Conservation (phyloP, 2,113 vertebrate species). For the Hucho hucho region DNA sequence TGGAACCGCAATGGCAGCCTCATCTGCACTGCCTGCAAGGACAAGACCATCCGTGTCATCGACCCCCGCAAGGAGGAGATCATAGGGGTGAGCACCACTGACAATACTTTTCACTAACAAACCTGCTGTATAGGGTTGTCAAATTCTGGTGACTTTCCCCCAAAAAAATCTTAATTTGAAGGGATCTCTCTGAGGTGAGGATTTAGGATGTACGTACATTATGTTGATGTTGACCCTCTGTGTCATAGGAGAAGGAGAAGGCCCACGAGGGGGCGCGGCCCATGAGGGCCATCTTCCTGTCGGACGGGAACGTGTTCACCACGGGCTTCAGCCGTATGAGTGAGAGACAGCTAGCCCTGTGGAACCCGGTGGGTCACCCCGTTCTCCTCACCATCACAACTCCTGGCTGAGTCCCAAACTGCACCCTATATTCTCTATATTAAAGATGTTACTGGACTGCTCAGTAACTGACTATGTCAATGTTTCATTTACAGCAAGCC, state of each 20-base stretch:
- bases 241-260: conserved; percentile 89
- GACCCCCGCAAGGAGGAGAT: conserved; percentile 88
- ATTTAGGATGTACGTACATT: too few species aligned
- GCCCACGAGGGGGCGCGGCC: conserved; percentile 92
- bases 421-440: conserved; percentile 37
- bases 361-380: conserved; percentile 80
- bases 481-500: conserved; percentile 75
- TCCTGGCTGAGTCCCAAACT: too few species aligned
- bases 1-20: conserved; percentile 95
- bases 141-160: too few species aligned
- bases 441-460: neutral
- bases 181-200: too few species aligned
- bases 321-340: conserved; percentile 98
- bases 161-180: too few species aligned
- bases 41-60: conserved; percentile 91
- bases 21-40: conserved; percentile 94
- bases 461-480: neutral
- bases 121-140: too few species aligned
- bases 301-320: conserved; percentile 90
- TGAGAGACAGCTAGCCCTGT: conserved; percentile 91
- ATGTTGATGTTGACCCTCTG: too few species aligned
- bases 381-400: neutral
- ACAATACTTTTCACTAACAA: neutral
- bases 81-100: conserved; percentile 77
- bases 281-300: conserved; percentile 93